These are phyloP conservation scores for Schmidtea mediterranea DNA, from an alignment of 1,140 invertebrate species.

Conservation along the genomic window DNA sequence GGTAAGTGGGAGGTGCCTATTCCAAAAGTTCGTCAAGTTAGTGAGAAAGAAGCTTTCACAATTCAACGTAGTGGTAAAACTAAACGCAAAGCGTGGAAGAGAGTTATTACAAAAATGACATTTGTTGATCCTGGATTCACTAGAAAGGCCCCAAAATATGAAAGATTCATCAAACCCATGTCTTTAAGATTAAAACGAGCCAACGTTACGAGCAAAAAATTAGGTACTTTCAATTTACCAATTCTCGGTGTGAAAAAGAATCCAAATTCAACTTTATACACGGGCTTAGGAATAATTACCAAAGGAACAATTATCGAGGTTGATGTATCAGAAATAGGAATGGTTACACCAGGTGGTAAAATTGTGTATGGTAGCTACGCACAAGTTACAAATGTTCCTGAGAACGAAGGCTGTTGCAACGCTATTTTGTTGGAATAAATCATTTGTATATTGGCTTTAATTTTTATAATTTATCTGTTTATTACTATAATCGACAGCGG, in stretches of 20 bases:
- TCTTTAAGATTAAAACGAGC: conserved; percentile 39
- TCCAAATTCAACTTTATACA: conserved; percentile 84
- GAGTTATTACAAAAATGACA: conserved; percentile 81
- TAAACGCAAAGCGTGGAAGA: conserved; percentile 85
- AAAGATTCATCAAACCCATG: conserved; percentile 95
- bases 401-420: conserved; percentile 99
- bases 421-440: conserved; percentile 72
- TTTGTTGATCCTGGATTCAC: conserved; percentile 95
- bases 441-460: neutral
- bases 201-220: conserved; percentile 90
- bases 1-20: conserved; percentile 99
- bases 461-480: too few relatives aligned
- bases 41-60: conserved; percentile 91
- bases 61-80: conserved; percentile 75
- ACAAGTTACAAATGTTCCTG: conserved; percentile 95
- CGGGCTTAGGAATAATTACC: conserved; percentile 82
- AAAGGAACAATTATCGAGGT: conserved; percentile 41
- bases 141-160: conserved; percentile 93
- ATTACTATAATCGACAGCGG: too few relatives aligned
- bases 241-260: conserved; percentile 99
- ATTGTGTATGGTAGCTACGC: conserved; percentile 99
- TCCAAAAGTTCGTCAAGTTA: conserved; percentile 81
- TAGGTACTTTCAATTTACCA: conserved; percentile 86
- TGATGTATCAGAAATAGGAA: conserved; percentile 87
- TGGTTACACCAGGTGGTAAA: conserved; percentile 94